These are phyloP conservation scores for Nemoura dubitans DNA, from an alignment of 2,888 invertebrate genomes.

Conservation along the genomic window DNA sequence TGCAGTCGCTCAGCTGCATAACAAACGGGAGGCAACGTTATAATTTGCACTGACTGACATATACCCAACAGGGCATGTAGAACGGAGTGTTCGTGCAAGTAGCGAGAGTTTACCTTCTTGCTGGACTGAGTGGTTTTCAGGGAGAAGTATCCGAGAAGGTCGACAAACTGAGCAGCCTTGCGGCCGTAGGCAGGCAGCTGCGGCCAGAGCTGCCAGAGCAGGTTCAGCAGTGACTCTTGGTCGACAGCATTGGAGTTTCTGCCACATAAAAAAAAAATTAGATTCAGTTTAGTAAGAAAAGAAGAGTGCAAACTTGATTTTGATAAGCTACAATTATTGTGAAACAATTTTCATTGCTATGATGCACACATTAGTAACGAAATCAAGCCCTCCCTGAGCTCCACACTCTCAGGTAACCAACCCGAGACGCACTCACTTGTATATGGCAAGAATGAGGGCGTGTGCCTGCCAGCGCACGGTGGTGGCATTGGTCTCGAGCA, in stretches of 20 bases:
- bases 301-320: too few species aligned
- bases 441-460: slow-evolving; percentile 82
- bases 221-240: slow-evolving; percentile 80
- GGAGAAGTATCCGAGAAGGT: slow-evolving; percentile 93
- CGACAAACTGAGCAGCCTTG: slow-evolving; percentile 96
- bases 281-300: too few species aligned
- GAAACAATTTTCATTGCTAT: too few species aligned
- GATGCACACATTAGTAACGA: neutral
- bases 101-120: slow-evolving; percentile 63
- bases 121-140: slow-evolving; percentile 80
- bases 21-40: slow-evolving; percentile 32
- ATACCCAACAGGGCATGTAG: too few species aligned
- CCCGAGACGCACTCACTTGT: slow-evolving; percentile 67
- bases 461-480: slow-evolving; percentile 97
- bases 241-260: slow-evolving; percentile 81
- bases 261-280: slow-evolving; percentile 52
- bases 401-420: neutral
- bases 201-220: slow-evolving; percentile 93
- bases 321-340: too few species aligned
- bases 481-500: slow-evolving; percentile 92
- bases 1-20: slow-evolving; percentile 74
- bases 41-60: neutral
- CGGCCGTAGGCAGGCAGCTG: slow-evolving; percentile 88
- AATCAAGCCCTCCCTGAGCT: too few species aligned
- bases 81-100: too few species aligned